Conservation (phyloP, 2,797 vertebrate genomes). For the Pachyuromys duprasi region DNA sequence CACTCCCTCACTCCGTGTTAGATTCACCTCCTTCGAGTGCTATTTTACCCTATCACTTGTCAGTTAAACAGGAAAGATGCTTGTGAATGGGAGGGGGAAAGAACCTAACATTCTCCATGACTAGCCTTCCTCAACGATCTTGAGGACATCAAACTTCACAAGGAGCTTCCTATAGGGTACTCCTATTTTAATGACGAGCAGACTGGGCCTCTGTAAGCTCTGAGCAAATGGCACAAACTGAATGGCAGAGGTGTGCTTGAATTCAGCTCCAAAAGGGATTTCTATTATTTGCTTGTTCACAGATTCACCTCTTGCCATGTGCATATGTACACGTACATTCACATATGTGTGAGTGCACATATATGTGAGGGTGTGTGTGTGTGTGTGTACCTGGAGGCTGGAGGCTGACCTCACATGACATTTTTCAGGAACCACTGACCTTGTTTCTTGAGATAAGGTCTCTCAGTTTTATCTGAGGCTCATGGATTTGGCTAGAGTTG, state of each 20-base stretch:
- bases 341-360: not conserved
- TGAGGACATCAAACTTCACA: not conserved
- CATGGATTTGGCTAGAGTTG: not conserved
- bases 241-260: not conserved
- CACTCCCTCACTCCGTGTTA: not conserved
- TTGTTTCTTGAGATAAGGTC: not conserved
- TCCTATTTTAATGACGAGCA: not conserved
- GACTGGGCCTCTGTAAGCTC: not conserved
- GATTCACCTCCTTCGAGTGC: not conserved
- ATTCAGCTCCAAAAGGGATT: not conserved
- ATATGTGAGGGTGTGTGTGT: no score
- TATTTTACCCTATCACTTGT: not conserved
- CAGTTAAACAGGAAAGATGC: not conserved
- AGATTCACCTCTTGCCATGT: not conserved
- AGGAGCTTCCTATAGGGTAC: not conserved
- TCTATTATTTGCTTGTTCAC: not conserved
- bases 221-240: not conserved
- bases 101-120: not conserved
- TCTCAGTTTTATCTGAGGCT: not conserved
- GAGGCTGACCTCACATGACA: not conserved
- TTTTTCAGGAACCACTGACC: not conserved
- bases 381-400: not conserved
- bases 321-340: not conserved
- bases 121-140: not conserved
- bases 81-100: not conserved